phyloP scores from a whole-genome alignment of 2,113 vertebrate species.

The Cyprinodon variegatus region DNA sequence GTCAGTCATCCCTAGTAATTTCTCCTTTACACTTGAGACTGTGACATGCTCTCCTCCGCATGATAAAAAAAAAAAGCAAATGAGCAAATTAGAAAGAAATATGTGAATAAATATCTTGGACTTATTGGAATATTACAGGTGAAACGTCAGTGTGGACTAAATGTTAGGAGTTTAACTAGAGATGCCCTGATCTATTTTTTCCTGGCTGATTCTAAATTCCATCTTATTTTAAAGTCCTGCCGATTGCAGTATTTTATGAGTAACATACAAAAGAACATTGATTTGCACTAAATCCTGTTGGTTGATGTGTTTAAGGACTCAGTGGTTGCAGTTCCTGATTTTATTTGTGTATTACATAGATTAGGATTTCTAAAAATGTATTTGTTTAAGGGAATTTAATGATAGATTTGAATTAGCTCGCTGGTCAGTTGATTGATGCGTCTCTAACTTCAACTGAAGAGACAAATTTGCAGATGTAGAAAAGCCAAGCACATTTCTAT shows the following conservation, averaged over 20 bases:
- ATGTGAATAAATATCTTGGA: conserved; percentile 8
- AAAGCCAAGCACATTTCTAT: conserved; percentile 19
- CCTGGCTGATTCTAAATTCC: neutral
- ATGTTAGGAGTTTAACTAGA: neutral
- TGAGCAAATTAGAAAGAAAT: conserved; percentile 37
- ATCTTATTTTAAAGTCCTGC: neutral
- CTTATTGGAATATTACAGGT: conserved; percentile 9
- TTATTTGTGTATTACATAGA: neutral
- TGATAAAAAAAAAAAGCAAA: conserved; percentile 30
- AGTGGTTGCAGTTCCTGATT: neutral
- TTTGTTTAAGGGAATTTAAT: neutral
- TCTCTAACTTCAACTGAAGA: neutral
- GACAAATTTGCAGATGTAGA: neutral
- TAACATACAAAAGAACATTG: neutral
- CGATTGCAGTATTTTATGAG: neutral
- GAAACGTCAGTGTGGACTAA: neutral
- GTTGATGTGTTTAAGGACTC: neutral
- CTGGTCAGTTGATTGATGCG: too few species aligned
- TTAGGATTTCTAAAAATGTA: neutral
- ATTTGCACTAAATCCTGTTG: neutral
- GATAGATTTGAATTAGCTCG: neutral
- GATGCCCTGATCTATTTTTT: neutral
- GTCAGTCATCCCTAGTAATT: conserved; percentile 71
- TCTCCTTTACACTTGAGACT: conserved; percentile 53
- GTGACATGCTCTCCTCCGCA: conserved; percentile 39